Percentiles rank a stretch among this genome's conserved stretches.
Conservation (phyloP, 2,113 vertebrate genomes). For the Nothoprocta pentlandii region DNA sequence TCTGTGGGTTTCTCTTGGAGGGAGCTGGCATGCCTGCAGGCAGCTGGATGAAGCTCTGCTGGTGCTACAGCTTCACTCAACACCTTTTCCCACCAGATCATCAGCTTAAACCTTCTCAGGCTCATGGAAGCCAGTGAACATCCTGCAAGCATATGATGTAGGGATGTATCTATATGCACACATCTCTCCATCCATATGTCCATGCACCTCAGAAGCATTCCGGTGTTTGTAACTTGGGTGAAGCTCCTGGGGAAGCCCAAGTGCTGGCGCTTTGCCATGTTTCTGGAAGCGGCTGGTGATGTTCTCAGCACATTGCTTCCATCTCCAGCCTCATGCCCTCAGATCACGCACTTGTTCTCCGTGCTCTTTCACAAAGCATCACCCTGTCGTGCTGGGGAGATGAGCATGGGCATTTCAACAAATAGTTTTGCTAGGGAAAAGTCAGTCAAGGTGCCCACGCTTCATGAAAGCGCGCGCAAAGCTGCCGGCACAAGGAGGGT, state of each 20-base stretch:
- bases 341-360: background rate
- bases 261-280: background rate
- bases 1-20: background rate
- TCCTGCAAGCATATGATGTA: constrained; percentile 30
- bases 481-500: background rate
- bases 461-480: background rate
- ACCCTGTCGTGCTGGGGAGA: background rate
- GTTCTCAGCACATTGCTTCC: background rate
- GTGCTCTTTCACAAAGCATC: background rate
- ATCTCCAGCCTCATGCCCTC: constrained; percentile 3
- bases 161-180: background rate
- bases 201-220: constrained; percentile 22
- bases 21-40: background rate
- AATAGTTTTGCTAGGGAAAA: background rate
- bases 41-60: background rate
- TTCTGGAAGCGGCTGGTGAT: constrained; percentile 20
- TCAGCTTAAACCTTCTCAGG: constrained; percentile 16
- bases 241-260: constrained; percentile 2
- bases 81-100: background rate
- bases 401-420: background rate
- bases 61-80: background rate
- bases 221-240: constrained; percentile 2
- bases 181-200: background rate
- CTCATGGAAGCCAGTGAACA: constrained; percentile 13
- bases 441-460: background rate